Base-by-base conservation (phyloP, 2,113 vertebrate genomes). In the Panurus biarmicus region DNA sequence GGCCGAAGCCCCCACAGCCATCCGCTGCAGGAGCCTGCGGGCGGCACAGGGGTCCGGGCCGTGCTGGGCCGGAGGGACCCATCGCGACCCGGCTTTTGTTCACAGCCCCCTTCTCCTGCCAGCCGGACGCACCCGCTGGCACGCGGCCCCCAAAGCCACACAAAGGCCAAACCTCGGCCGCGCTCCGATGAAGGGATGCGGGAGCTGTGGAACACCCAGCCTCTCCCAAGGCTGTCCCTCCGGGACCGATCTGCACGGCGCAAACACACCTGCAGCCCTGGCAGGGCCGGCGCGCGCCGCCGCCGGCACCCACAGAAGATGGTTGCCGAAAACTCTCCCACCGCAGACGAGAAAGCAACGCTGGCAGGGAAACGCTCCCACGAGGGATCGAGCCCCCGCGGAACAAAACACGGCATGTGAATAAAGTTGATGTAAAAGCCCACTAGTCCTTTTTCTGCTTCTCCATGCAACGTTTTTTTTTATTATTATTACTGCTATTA, bases 111-210 rank as follows among this genome's bases (percentile, higher is more conserved):
- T 80, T 90, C 69, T 78, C 69, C 64, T 7, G 35, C 61, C 58
- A 14, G 85, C 77, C n/a, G 12, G 62, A 90, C 21, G 71, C 47
- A 3, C 53, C 81, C 28, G 10, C 85, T 9, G n/a, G 78, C 51
- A 74, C 54, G 5, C 8, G 1, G 90, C 35, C 78, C 74, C 70
- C 11, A 2, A 87, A 94, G 87, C 77, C 89, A 87, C 84, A 87
- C 93, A 95, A 94, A 97, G 95, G 96, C 90, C 95, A 4, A 93
- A 95, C 51, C 80, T 62, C 13, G 21, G 93, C 78, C 9, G 1
- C 3, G 12, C 71, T 73, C 79, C 1, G 51, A 38, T 3, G 3
- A 60, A 65, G 56, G 60, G 47, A 79, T 15, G 58, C 25, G 3
- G 69, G 50, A 89, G 72, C 56, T 7, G 2, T 4, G 45, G 47